Evolutionary conservation across 2,113 vertebrate species (phyloP).

Genomic region (Acanthisitta chloris): DNA sequence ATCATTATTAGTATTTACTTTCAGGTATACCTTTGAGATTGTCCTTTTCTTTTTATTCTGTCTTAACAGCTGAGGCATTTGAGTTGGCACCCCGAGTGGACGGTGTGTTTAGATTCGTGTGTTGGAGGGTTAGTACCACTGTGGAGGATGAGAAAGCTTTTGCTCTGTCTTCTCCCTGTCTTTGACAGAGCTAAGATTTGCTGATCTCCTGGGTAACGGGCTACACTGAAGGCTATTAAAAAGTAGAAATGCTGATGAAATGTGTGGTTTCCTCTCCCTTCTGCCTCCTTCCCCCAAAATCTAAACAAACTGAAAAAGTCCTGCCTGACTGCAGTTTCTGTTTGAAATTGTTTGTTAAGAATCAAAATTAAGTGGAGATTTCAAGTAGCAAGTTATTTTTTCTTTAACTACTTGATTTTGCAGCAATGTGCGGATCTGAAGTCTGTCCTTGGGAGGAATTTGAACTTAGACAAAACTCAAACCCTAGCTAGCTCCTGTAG

Average conservation of each 20-base stretch:
- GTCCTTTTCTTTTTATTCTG: conserved; percentile 22
- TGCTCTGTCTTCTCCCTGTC: neutral
- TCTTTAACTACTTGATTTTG: neutral
- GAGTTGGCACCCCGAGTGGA: conserved; percentile 10
- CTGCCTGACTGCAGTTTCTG: neutral
- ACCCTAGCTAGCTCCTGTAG: neutral
- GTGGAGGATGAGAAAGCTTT: conserved; percentile 13
- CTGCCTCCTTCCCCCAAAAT: conserved; percentile 22
- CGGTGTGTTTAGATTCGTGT: conserved; percentile 11
- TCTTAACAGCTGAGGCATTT: conserved; percentile 35
- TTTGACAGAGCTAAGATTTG: conserved; percentile 49
- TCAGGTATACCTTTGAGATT: conserved; percentile 31
- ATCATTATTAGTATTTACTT: conserved; percentile 53
- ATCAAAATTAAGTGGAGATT: conserved; percentile 15
- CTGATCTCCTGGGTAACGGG: conserved; percentile 18
- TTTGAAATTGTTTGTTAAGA: conserved; percentile 34
- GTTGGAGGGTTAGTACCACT: neutral
- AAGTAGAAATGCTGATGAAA: conserved; percentile 52
- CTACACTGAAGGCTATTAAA: conserved; percentile 33
- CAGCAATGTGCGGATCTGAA: neutral
- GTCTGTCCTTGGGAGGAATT: neutral
- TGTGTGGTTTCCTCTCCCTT: conserved; percentile 49
- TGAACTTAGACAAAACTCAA: neutral
- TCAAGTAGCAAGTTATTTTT: neutral
- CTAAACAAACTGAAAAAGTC: conserved; percentile 28